These are phyloP conservation scores for Gouania willdenowi DNA, from an alignment of 2,797 vertebrate genomes.

Conservation along the genomic window DNA sequence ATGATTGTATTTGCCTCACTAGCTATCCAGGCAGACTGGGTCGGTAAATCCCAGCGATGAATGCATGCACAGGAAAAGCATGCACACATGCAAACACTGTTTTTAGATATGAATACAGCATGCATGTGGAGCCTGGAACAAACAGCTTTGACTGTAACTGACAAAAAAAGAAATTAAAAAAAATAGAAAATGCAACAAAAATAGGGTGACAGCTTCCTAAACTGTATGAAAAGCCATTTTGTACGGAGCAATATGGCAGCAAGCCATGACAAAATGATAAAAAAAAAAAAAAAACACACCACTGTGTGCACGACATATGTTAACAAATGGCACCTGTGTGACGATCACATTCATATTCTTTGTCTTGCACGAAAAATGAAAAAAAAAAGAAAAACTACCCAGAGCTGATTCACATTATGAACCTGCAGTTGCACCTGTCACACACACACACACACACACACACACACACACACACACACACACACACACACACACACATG, in stretches of 20 bases:
- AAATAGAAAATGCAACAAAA: too few species aligned
- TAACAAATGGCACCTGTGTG: slow-evolving; percentile 20
- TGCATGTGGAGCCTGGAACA: slow-evolving; percentile 7
- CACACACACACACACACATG: slow-evolving; percentile 20
- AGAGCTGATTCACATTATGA: slow-evolving; percentile 28
- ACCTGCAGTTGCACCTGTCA: slow-evolving; percentile 36
- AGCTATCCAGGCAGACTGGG: slow-evolving; percentile 21
- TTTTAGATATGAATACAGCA: slow-evolving; percentile 6
- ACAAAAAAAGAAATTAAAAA: not conserved
- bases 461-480: too few species aligned
- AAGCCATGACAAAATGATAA: not conserved
- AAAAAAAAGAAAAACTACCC: too few species aligned
- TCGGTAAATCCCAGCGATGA: slow-evolving; percentile 29
- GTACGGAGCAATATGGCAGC: slow-evolving; percentile 10
- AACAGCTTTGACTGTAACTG: slow-evolving; percentile 3
- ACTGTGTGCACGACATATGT: slow-evolving; percentile 9
- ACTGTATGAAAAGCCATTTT: not conserved
- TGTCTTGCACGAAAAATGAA: slow-evolving; percentile 35
- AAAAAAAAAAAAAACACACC: slow-evolving; percentile 1
- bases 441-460: slow-evolving; percentile 17
- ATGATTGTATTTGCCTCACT: slow-evolving; percentile 49
- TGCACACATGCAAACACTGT: slow-evolving; percentile 18
- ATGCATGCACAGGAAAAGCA: slow-evolving; percentile 4
- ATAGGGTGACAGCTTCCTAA: slow-evolving; percentile 8
- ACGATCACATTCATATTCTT: slow-evolving; percentile 27